Conservation (phyloP, 2,888 invertebrate species). For the Thera obeliscata region DNA sequence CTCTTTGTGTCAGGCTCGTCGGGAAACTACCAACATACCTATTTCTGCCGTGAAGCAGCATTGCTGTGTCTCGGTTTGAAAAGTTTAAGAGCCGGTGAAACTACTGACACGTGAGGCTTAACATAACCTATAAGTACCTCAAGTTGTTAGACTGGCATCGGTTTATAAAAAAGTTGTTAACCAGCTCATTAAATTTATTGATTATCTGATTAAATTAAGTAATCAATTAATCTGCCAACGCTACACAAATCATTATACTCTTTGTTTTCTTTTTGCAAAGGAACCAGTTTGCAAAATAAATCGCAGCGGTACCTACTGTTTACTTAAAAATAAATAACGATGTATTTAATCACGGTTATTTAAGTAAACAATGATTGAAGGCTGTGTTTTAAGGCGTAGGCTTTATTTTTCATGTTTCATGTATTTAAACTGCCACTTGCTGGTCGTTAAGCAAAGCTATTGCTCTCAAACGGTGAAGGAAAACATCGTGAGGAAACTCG, state of each 20-base stretch:
- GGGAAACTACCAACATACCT: too few species aligned
- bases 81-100: too few species aligned
- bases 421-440: constrained; percentile 6
- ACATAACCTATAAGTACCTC: too few species aligned
- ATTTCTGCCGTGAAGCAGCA: too few species aligned
- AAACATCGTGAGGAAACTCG: too few species aligned
- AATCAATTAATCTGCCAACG: constrained; percentile 42
- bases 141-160: too few species aligned
- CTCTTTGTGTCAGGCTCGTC: too few species aligned
- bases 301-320: constrained; percentile 46
- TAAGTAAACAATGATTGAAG: constrained; percentile 32
- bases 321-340: constrained; percentile 40
- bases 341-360: constrained; percentile 39
- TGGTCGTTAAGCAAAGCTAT: neutral
- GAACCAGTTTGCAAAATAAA: constrained; percentile 58
- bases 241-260: constrained; percentile 54
- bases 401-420: constrained; percentile 12
- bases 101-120: too few species aligned
- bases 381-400: constrained; percentile 19
- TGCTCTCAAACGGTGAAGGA: neutral
- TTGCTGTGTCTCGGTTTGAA: too few species aligned
- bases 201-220: constrained; percentile 1
- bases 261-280: constrained; percentile 54
- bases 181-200: neutral
- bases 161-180: too few species aligned